phyloP scores from a whole-genome alignment of 2,797 vertebrate species.

The Phoxinus dragarum region DNA sequence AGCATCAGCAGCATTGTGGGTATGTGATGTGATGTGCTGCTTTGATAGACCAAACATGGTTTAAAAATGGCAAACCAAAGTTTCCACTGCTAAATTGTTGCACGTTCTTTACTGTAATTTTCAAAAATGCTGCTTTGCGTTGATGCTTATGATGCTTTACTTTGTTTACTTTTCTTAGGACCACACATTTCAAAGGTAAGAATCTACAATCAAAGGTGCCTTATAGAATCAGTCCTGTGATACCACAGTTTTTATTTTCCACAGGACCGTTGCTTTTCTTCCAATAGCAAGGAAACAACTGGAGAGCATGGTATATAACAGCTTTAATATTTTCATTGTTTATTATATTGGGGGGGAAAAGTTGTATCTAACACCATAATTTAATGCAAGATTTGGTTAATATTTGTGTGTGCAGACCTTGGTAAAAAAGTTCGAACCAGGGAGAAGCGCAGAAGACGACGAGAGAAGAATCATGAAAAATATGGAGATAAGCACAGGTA shows the following conservation, averaged over 20 bases:
- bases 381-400: not conserved
- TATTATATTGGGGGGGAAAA: not conserved
- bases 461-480: slow-evolving; percentile 87
- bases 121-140: not conserved
- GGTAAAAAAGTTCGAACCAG: slow-evolving; percentile 82
- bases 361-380: not conserved
- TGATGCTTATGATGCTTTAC: not conserved
- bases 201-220: not conserved
- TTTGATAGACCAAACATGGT: not conserved
- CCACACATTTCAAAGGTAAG: slow-evolving; percentile 59
- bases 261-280: slow-evolving; percentile 38
- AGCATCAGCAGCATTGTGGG: slow-evolving; percentile 15
- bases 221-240: not conserved
- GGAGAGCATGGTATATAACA: slow-evolving; percentile 42
- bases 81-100: not conserved
- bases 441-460: slow-evolving; percentile 86
- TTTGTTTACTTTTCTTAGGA: slow-evolving; percentile 42
- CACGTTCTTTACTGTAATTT: not conserved
- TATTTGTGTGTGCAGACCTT: slow-evolving; percentile 33
- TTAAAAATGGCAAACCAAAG: not conserved
- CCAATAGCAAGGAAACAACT: slow-evolving; percentile 18
- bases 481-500: slow-evolving; percentile 87
- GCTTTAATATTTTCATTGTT: not conserved
- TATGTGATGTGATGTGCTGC: slow-evolving; percentile 18
- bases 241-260: slow-evolving; percentile 7